Percentiles rank a stretch among this genome's conserved stretches.
phyloP scores from a whole-genome alignment of 53 echinoderm and acorn worm genomes.

The Luidia sarsii region DNA sequence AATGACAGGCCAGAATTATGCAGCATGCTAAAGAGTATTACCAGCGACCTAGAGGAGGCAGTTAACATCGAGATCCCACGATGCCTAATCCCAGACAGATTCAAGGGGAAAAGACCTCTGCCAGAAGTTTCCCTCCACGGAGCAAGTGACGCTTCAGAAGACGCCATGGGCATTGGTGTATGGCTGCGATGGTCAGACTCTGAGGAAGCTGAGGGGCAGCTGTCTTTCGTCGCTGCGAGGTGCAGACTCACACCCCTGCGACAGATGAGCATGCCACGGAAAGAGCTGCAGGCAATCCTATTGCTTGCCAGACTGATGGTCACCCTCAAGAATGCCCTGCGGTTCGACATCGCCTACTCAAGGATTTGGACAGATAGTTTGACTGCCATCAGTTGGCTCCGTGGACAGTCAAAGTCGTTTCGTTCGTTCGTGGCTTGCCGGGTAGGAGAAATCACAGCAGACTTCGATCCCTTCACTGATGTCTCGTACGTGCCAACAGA shows the following conservation, averaged over 20 bases:
- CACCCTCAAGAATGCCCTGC: not conserved
- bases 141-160: not conserved
- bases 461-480: constrained; percentile 5
- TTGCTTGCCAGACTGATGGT: not conserved
- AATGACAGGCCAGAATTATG: too few relatives aligned
- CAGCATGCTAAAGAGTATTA: too few relatives aligned
- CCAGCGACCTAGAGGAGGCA: too few relatives aligned
- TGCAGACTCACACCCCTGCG: constrained; percentile 68
- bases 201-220: not conserved
- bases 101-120: not conserved
- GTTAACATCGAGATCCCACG: too few relatives aligned
- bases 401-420: too few relatives aligned
- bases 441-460: too few relatives aligned
- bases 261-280: constrained; percentile 71
- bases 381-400: not conserved
- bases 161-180: constrained; percentile 28
- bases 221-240: not conserved
- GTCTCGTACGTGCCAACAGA: constrained; percentile 52
- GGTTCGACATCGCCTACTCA: too few relatives aligned
- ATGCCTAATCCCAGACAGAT: too few relatives aligned
- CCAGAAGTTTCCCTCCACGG: too few relatives aligned
- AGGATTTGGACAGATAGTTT: not conserved
- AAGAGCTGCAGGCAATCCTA: constrained; percentile 52
- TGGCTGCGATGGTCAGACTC: not conserved
- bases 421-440: constrained; percentile 3